Conservation (phyloP, 2,888 invertebrate genomes). For the Aspidiotus destructor region DNA sequence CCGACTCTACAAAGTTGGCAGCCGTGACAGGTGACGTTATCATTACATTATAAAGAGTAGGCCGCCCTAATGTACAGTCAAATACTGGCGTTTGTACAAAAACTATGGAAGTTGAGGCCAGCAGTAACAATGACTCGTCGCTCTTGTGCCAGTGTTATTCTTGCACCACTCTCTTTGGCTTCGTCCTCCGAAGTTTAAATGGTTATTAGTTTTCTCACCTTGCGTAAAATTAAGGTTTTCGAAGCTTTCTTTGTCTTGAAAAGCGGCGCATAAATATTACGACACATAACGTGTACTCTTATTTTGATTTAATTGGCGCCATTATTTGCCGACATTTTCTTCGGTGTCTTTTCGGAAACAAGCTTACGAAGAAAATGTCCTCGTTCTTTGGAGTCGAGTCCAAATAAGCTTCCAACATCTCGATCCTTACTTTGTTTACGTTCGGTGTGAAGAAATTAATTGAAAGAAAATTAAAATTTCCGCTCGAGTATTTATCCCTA, state of each 20-base stretch:
- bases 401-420: too few relatives aligned
- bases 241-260: neutral
- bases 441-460: too few relatives aligned
- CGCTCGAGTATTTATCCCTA: too few relatives aligned
- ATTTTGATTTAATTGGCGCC: neutral
- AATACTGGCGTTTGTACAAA: too few relatives aligned
- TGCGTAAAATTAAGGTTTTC: constrained; percentile 16
- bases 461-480: too few relatives aligned
- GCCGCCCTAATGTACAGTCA: too few relatives aligned
- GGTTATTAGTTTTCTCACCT: constrained; percentile 29
- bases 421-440: too few relatives aligned
- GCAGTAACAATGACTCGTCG: too few relatives aligned
- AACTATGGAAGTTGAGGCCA: too few relatives aligned
- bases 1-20: constrained; percentile 25
- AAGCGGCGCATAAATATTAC: neutral
- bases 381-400: too few relatives aligned
- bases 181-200: constrained; percentile 1
- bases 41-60: constrained; percentile 20
- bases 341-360: neutral
- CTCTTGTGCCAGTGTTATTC: constrained; percentile 23
- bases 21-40: constrained; percentile 30
- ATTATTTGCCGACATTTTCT: neutral
- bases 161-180: constrained; percentile 12
- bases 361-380: too few relatives aligned
- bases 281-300: neutral